Conservation (phyloP, 1,140 invertebrate genomes). For the Laupala kohalensis region DNA sequence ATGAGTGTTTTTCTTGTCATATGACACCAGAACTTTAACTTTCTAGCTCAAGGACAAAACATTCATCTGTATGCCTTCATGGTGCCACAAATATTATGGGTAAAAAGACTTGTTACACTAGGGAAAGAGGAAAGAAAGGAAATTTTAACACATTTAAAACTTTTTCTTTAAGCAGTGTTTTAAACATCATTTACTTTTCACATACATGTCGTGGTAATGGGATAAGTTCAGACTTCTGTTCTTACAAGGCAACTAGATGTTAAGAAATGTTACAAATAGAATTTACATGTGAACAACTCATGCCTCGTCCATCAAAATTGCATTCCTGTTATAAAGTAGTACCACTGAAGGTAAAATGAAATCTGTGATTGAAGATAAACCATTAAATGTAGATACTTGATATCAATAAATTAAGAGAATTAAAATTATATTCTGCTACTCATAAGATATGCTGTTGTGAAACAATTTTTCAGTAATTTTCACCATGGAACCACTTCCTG, state of each 20-base stretch:
- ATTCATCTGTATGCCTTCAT: not conserved
- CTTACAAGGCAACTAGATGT: not conserved
- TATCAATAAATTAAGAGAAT: no score
- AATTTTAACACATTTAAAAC: not conserved
- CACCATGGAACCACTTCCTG: not conserved
- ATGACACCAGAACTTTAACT: not conserved
- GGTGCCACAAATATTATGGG: no score
- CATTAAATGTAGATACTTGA: no score
- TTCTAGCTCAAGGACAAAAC: no score
- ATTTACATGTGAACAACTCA: not conserved
- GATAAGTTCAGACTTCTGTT: not conserved
- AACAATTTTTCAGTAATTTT: not conserved
- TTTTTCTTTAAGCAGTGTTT: not conserved
- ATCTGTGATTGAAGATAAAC: no score
- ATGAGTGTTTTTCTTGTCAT: no score
- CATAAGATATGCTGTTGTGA: not conserved
- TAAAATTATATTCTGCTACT: no score
- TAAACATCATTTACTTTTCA: not conserved
- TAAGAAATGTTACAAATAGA: not conserved
- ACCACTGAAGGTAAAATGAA: no score
- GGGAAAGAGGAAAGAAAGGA: no score
- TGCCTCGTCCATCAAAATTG: no score
- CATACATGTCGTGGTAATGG: not conserved
- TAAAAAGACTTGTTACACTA: no score
- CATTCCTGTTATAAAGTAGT: no score